phyloP scores from a whole-genome alignment of 1,140 invertebrate species.

The Bombus soroeensis region DNA sequence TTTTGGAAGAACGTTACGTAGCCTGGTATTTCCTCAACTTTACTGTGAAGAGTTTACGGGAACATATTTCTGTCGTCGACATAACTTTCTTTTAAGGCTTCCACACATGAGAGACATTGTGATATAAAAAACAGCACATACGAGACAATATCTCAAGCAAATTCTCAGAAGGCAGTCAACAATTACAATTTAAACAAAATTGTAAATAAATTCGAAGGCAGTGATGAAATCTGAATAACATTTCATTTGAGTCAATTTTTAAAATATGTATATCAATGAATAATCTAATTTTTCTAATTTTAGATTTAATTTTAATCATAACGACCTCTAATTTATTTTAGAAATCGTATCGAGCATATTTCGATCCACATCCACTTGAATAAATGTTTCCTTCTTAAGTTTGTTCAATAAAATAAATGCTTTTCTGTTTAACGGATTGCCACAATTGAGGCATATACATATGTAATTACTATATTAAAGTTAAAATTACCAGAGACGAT shows the following conservation, averaged over 20 bases:
- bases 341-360: too few relatives aligned
- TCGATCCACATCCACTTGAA: not conserved
- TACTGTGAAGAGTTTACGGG: not conserved
- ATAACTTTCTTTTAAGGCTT: slow-evolving; percentile 3
- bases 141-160: not conserved
- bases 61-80: not conserved
- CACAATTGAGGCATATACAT: not conserved
- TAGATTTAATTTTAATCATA: too few relatives aligned
- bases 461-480: slow-evolving; percentile 36
- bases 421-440: not conserved
- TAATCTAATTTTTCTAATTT: too few relatives aligned
- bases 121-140: not conserved
- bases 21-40: not conserved
- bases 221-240: not conserved
- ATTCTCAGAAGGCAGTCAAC: not conserved
- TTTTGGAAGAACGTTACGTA: not conserved
- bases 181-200: not conserved
- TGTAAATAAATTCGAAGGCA: not conserved
- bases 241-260: not conserved
- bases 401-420: too few relatives aligned
- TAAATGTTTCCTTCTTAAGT: not conserved
- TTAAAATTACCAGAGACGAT: slow-evolving; percentile 91
- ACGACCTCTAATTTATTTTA: too few relatives aligned
- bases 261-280: not conserved
- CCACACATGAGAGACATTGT: not conserved